Percentiles rank a stretch among this genome's conserved stretches.
Conservation (phyloP, 2,797 vertebrate genomes). For the Parambassis ranga region DNA sequence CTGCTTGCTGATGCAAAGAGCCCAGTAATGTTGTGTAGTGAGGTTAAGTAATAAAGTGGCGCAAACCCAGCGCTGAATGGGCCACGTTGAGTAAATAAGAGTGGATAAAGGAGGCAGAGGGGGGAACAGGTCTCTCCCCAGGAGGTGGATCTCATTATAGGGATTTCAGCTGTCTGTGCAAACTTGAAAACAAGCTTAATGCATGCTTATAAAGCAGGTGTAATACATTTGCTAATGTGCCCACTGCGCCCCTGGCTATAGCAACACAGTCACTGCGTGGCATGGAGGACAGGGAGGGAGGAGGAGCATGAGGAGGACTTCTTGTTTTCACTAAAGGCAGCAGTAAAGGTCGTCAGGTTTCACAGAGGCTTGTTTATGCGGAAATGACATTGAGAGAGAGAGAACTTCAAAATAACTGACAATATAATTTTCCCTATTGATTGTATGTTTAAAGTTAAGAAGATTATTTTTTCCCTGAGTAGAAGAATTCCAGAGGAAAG, state of each 20-base stretch:
- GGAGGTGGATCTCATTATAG: conserved; percentile 84
- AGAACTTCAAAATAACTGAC: conserved; percentile 48
- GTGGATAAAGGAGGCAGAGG: conserved; percentile 65
- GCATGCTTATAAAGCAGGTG: conserved; percentile 81
- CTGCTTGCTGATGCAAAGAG: conserved; percentile 79
- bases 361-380: conserved; percentile 53
- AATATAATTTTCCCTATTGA: conserved; percentile 37
- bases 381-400: conserved; percentile 57
- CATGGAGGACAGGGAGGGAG: conserved; percentile 40
- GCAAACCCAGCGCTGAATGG: conserved; percentile 76
- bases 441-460: conserved; percentile 37
- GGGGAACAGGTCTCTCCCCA: conserved; percentile 68
- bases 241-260: conserved; percentile 55
- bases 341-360: conserved; percentile 59
- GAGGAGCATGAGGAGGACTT: conserved; percentile 32
- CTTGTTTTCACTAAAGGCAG: conserved; percentile 50
- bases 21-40: conserved; percentile 74
- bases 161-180: conserved; percentile 76
- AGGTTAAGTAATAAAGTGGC: conserved; percentile 84
- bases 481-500: conserved; percentile 27
- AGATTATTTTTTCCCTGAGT: conserved; percentile 24
- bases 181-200: conserved; percentile 79
- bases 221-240: conserved; percentile 79
- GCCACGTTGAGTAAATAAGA: conserved; percentile 76
- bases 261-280: conserved; percentile 45